These are phyloP conservation scores for Drosophila auraria DNA, from an alignment of 1,140 invertebrate species.

Conservation along the genomic window DNA sequence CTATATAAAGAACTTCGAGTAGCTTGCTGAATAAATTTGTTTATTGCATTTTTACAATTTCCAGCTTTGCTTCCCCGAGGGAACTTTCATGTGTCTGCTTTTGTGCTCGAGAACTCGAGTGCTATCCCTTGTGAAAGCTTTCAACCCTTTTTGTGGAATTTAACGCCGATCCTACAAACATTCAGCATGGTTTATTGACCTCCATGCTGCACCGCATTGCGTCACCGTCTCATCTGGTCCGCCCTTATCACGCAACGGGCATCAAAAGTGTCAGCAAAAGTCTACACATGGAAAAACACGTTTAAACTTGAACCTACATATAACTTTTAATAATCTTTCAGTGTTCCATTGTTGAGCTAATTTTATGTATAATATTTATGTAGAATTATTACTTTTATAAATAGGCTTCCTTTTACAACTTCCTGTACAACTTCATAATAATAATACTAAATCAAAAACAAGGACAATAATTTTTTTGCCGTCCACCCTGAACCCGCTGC, in stretches of 20 bases:
- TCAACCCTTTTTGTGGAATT: constrained; percentile 28
- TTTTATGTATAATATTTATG: too few relatives aligned
- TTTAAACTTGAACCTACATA: too few relatives aligned
- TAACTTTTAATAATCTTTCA: too few relatives aligned
- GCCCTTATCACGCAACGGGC: constrained; percentile 51
- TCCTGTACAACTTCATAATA: too few relatives aligned
- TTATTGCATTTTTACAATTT: constrained; percentile 6
- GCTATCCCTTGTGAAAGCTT: constrained; percentile 14
- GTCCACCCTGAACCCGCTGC: constrained; percentile 1
- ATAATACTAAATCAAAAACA: too few relatives aligned
- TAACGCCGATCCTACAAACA: constrained; percentile 15
- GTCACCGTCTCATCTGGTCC: constrained; percentile 46
- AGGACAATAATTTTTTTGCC: neutral
- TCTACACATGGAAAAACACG: neutral
- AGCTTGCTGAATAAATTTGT: neutral
- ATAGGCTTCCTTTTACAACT: too few relatives aligned
- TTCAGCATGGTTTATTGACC: constrained; percentile 57
- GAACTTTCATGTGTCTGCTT: constrained; percentile 3
- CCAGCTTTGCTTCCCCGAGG: neutral
- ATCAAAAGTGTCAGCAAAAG: constrained; percentile 53
- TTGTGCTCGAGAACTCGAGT: neutral
- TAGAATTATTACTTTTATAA: too few relatives aligned
- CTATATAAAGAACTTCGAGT: too few relatives aligned
- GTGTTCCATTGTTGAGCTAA: too few relatives aligned
- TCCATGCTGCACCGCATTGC: constrained; percentile 59